phyloP scores from a whole-genome alignment of 2,888 invertebrate genomes.

The Hemithea aestivaria region DNA sequence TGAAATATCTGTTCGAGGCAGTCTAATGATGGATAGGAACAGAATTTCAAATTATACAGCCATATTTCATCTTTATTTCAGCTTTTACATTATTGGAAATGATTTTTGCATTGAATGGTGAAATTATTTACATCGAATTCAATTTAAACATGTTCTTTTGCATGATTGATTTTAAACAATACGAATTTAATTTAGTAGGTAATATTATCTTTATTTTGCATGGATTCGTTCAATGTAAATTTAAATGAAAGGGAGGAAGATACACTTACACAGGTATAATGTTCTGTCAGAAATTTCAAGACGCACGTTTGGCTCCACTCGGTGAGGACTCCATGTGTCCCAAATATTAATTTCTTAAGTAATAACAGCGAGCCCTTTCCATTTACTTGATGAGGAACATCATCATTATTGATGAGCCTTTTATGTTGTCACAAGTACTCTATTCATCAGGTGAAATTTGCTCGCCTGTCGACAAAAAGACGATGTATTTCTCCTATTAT shows the following conservation, averaged over 20 bases:
- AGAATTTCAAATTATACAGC: slow-evolving; percentile 4
- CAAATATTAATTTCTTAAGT: slow-evolving; percentile 65
- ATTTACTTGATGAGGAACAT: slow-evolving; percentile 54
- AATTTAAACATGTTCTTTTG: too few relatives aligned
- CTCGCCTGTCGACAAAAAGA: slow-evolving; percentile 36
- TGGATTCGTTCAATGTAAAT: too few relatives aligned
- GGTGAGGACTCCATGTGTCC: slow-evolving; percentile 30
- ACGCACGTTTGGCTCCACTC: slow-evolving; percentile 23
- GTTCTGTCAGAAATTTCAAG: slow-evolving; percentile 24
- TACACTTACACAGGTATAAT: slow-evolving; percentile 13
- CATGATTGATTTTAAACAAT: too few relatives aligned
- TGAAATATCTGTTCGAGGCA: slow-evolving; percentile 20
- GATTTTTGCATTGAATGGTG: too few relatives aligned
- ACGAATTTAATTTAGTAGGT: too few relatives aligned
- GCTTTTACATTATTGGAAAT: slow-evolving; percentile 19
- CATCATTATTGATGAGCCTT: slow-evolving; percentile 55
- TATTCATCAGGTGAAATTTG: slow-evolving; percentile 40
- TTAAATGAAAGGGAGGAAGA: too few relatives aligned
- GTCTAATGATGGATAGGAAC: slow-evolving; percentile 31
- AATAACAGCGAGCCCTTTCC: slow-evolving; percentile 42
- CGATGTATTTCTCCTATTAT: slow-evolving; percentile 30
- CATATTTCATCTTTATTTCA: too few relatives aligned
- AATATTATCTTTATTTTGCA: too few relatives aligned
- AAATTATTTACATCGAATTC: too few relatives aligned
- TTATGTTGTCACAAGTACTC: slow-evolving; percentile 36